A percentile compares a stretch with the other conserved stretches of the same genome.
These are phyloP conservation scores for Dermolepida albohirtum DNA, from an alignment of 2,888 invertebrate genomes.

Conservation along the genomic window DNA sequence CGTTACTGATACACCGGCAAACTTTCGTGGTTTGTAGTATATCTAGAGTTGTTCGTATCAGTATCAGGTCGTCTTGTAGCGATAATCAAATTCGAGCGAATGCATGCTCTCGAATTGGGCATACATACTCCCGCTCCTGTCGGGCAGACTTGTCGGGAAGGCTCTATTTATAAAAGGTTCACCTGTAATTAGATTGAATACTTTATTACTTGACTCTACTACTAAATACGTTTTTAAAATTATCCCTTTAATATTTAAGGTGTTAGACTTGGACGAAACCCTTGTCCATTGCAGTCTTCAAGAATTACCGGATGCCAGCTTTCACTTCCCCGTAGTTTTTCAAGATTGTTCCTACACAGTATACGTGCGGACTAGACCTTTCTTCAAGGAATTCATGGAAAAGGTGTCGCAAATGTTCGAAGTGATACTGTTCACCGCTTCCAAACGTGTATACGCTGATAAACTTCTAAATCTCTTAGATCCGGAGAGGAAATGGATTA, in stretches of 20 bases:
- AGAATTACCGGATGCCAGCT: slow-evolving; percentile 91
- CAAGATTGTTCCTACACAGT: slow-evolving; percentile 91
- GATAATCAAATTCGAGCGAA: too few relatives aligned
- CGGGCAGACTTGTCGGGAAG: too few relatives aligned
- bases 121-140: too few relatives aligned
- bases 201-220: too few relatives aligned
- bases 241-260: slow-evolving; percentile 62
- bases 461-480: slow-evolving; percentile 92
- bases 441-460: slow-evolving; percentile 95
- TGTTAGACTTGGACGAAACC: slow-evolving; percentile 85
- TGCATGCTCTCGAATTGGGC: too few relatives aligned
- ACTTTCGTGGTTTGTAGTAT: too few relatives aligned
- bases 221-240: too few relatives aligned
- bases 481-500: slow-evolving; percentile 88
- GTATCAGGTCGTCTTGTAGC: too few relatives aligned
- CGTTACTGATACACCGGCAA: too few relatives aligned
- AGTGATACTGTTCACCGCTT: slow-evolving; percentile 95
- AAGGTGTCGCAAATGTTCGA: slow-evolving; percentile 87
- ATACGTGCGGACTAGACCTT: slow-evolving; percentile 89
- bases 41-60: too few relatives aligned
- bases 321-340: slow-evolving; percentile 93
- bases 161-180: too few relatives aligned
- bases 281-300: slow-evolving; percentile 95
- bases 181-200: too few relatives aligned
- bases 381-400: slow-evolving; percentile 91